Base-by-base conservation (phyloP, 2,888 invertebrate genomes). In the Caenorhabditis panamensis region DNA sequence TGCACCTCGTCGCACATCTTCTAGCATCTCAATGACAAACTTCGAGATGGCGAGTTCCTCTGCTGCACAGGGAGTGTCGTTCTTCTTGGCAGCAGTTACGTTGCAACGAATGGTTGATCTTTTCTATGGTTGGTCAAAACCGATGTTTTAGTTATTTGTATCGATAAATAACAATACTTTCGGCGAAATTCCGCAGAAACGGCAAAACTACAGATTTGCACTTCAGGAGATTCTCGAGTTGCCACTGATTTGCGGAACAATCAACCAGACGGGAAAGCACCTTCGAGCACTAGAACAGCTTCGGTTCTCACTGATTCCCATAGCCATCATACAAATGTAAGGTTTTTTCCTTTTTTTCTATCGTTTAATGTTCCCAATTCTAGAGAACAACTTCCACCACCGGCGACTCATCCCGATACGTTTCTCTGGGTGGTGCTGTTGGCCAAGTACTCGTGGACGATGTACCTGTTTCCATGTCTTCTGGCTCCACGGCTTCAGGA, bases 61-160 rank as follows among this genome's bases (percentile, higher is more conserved):
- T 11, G 71, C 81, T 13, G 72, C 79, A 11, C 79, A 82, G 24
- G 80, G 85, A 0, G 82, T 89, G 8, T 88, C 86, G 6, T 90
- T 90, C 76, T 90, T 89, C 75, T 72, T 89, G 18, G 87, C 89
- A 1, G 83, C 87, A 0, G 80, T 84, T 1, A 85, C 87, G n/a
- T 56, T 88, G 5, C 85, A 86, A 54, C 78, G 87, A 62, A 85
- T 90, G 84, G 82, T 90, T 64, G 89, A 89, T 71, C 64, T 90
- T 28, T 90, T 90, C 82, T 88, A 88, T 75, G 90, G 89, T 87
- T 41, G 6, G 59, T 73, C 9, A n/a, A 11, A 31, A 18, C 9
- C 37, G 13, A n/a, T n/a, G n/a, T n/a, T n/a, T n/a, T n/a, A n/a
- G n/a, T n/a, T n/a, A n/a, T n/a, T n/a, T n/a, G n/a, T n/a, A n/a